Conservation (phyloP, 2,888 invertebrate genomes). For the Sphaeridia pumilis region DNA sequence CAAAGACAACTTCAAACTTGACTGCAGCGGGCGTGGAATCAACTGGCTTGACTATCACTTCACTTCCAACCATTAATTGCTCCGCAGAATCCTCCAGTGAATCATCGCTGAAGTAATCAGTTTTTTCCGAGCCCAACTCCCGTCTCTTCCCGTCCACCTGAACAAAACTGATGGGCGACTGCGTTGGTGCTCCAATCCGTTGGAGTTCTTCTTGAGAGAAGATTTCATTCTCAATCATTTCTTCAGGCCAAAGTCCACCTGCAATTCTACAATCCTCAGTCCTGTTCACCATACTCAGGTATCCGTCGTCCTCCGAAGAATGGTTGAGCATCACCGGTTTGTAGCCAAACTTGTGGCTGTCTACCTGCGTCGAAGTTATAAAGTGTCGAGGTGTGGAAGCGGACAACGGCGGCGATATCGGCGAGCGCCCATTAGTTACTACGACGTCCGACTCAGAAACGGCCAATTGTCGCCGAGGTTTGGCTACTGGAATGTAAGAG, state of each 20-base stretch:
- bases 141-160: slow-evolving; percentile 3
- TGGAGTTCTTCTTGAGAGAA: slow-evolving; percentile 34
- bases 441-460: no score
- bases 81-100: slow-evolving; percentile 24
- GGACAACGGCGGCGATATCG: no score
- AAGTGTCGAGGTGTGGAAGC: background rate
- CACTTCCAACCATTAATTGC: background rate
- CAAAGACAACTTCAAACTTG: background rate
- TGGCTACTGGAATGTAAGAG: slow-evolving; percentile 10
- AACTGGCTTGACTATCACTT: background rate
- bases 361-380: background rate
- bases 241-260: slow-evolving; percentile 34
- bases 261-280: slow-evolving; percentile 26
- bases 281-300: slow-evolving; percentile 35
- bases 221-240: slow-evolving; percentile 33
- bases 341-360: background rate
- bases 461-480: no score
- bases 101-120: slow-evolving; percentile 35
- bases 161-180: slow-evolving; percentile 10
- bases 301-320: slow-evolving; percentile 30
- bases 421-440: no score
- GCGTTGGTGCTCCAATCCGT: slow-evolving; percentile 17
- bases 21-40: background rate
- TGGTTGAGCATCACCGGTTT: background rate
- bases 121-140: slow-evolving; percentile 21